Percentiles rank a stretch among this genome's conserved stretches.
Evolutionary conservation across 1,140 invertebrate species (phyloP).

Genomic region (Heterodera schachtii): DNA sequence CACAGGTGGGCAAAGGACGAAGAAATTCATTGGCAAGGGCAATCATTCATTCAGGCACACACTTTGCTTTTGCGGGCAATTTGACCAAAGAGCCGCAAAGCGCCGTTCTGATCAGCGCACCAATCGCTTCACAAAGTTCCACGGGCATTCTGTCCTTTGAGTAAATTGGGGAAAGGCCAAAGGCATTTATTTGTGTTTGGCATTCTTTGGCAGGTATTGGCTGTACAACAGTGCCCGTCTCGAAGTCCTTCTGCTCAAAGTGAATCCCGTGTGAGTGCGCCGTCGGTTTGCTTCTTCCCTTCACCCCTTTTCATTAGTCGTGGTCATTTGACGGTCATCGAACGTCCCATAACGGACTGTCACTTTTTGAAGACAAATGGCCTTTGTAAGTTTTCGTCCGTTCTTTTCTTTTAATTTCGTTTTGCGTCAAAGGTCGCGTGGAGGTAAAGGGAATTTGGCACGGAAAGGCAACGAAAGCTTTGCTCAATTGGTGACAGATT

Average conservation of each 20-base stretch:
- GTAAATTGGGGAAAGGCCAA: slow-evolving; percentile 23
- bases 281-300: not conserved
- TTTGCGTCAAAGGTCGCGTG: not conserved
- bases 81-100: slow-evolving; percentile 44
- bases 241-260: slow-evolving; percentile 47
- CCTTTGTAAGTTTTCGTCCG: slow-evolving; percentile 48
- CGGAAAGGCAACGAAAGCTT: not conserved
- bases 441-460: not conserved
- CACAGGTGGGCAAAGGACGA: slow-evolving; percentile 24
- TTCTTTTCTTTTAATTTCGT: not conserved
- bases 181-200: slow-evolving; percentile 22
- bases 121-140: slow-evolving; percentile 51
- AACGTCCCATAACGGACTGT: slow-evolving; percentile 46
- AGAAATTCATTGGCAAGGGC: not conserved
- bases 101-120: slow-evolving; percentile 51
- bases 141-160: slow-evolving; percentile 48
- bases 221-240: slow-evolving; percentile 52
- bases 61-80: slow-evolving; percentile 50
- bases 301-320: slow-evolving; percentile 3
- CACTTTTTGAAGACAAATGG: slow-evolving; percentile 46
- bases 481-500: slow-evolving; percentile 1
- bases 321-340: slow-evolving; percentile 50
- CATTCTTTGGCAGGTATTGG: slow-evolving; percentile 50
- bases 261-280: slow-evolving; percentile 39
- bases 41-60: slow-evolving; percentile 33